Evolutionary conservation across 2,888 invertebrate genomes (phyloP), one percentile per base, ranked within the genome.

Genomic region (Isoperla grammatica): DNA sequence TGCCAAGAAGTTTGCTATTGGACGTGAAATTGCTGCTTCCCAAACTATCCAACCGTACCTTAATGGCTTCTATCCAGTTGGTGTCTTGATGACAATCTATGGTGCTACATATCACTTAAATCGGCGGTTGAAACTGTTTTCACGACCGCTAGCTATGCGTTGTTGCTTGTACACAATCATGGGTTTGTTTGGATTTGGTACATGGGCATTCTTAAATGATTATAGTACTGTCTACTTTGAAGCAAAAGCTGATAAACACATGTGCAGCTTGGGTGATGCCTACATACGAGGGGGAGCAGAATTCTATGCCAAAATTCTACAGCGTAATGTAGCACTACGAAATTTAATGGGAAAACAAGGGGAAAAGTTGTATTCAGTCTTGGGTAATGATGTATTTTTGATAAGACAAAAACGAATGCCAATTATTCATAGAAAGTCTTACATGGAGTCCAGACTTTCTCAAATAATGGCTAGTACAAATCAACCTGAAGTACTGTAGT

Each of bases 1-100:
- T 63, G 91, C 89, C 9, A 85, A 90, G 71, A 78, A 87, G 62
- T 93, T 89, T 77, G 90, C 86, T 1, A 82, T 93, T 22, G 90
- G 89, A 60, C 79, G 85, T 66, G 86, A 90, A 73, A 80, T 93
- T 56, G 71, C 86, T 60, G 81, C 83, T 74, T 71, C 81, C 2
- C 78, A 82, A 63, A 82, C 82, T 40, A 73, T 80, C 61, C 81
- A 83, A 69, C 72, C 84, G 1, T 71, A 82, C 1, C 69, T 81
- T 48, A 83, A 87, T 64, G 78, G 81, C 0, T 56, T 77, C 1
- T 79, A 79, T 67, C 79, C 82, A 56, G 73, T 79, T 54, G 53
- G 74, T 0, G 72, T 78, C 43, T 70, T 83, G 56, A 70, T 81
- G 48, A 64, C 75, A 45, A 75, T 79, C 1, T 86, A 84, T 69